Base-by-base conservation (phyloP, 2,113 vertebrate genomes). In the Muntiacus reevesi region DNA sequence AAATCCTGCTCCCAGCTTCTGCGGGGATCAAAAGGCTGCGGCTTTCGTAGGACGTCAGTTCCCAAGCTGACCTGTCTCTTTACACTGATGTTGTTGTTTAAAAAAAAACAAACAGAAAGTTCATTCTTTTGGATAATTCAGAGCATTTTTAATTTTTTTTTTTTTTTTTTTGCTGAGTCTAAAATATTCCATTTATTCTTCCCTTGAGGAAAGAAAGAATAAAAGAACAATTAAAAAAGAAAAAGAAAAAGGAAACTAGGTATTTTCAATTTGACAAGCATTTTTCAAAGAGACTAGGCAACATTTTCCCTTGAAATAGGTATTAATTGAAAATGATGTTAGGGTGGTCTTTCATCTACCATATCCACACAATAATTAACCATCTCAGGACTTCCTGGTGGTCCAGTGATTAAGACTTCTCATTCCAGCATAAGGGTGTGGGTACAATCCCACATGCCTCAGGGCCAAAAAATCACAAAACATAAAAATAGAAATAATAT, bases 131-230 rank as follows among this genome's bases (percentile, higher is more conserved):
- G 89, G 67, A 50, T 87, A 93, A 93, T 33, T 95, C 45, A 55
- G 33, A 64, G 36, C 86, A 84, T 50, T 78, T 82, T n/a, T 14
- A 33, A 33, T 6, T 81, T 81, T 50, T 50, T 45, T 25, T 91
- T n/a, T n/a, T 74, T 52, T 23, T n/a, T 47, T 36, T 47, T 43
- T 76, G 40, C 19, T 30, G 52, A 62, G 47, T 25, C 60, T 87
- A 92, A 93, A 94, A 19, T 97, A 87, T 45, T 88, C 33, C 27
- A 50, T 67, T 91, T 84, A 57, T 96, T 95, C n/a, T 91, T 81
- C 79, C 45, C 40, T 81, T 85, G 52, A 93, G 74, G 52, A 97
- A 59, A 86, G 64, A 59, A 95, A 95, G 11, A 27, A 76, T 25
- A 55, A 45, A 54, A 83, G 27, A 60, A 91, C 23, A 82, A 83